Base-by-base conservation (phyloP, 2,113 vertebrate species). In the Columbina picui region DNA sequence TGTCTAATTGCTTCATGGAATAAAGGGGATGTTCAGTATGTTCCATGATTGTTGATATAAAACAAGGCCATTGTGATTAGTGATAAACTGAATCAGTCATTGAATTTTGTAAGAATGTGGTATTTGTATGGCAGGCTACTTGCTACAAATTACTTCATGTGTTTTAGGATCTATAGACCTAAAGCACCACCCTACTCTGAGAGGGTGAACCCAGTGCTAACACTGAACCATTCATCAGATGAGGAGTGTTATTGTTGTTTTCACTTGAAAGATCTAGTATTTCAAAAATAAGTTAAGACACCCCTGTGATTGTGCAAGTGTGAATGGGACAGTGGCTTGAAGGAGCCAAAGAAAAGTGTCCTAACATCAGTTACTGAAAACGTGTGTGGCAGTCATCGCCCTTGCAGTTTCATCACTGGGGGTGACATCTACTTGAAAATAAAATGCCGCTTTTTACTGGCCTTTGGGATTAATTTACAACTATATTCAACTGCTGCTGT, bases 211-310 rank as follows among this genome's bases (percentile, higher is more conserved):
- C 67, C 56, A 52, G 1, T 10, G 29, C 29, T 55, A 50, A 71
- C n/a, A 32, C 36, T 19, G 26, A 70, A 52, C 32, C 34, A 23
- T 55, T 53, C 19, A 10, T 22, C 34, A 64, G 26, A 39, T 34
- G 14, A 87, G 10, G 10, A 81, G 17, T 1, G 0, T 32, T 60
- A 43, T 7, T 1, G 1, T 4, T 17, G 5, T 65, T 84, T 87
- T 70, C 60, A 68, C 15, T 55, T 70, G 55, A 45, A 70, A 65
- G 25, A 71, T 20, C 38, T 25, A 63, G 14, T 25, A 32, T 45
- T 71, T 55, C 4, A 86, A 70, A 92, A 43, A 21, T 4, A 41
- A 53, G 16, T 76, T n/a, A 63, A 36, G 61, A 55, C 4, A 22
- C 5, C 17, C 17, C 38, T 18, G 26, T 56, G 32, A 38, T 64